Evolutionary conservation across 2,113 vertebrate species (phyloP).

Genomic region (Prunella fulvescens): DNA sequence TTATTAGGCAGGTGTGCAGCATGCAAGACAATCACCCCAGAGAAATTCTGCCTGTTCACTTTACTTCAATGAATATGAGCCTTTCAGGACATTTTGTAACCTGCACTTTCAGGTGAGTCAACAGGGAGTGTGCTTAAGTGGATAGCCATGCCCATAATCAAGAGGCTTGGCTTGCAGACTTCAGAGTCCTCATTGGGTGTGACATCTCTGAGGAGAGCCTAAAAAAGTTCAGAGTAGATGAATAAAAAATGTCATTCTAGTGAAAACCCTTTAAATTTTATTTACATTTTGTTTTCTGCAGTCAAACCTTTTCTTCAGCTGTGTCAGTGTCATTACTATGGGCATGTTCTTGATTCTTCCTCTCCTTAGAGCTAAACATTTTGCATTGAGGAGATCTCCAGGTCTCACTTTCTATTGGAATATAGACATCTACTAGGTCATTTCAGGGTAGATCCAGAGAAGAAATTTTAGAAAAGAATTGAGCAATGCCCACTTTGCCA

Average conservation of each 20-base stretch:
- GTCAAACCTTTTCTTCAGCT: neutral
- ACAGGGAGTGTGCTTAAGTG: slow-evolving; percentile 30
- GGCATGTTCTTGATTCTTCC: neutral
- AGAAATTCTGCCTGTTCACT: neutral
- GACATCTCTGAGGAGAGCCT: neutral
- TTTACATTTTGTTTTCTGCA: neutral
- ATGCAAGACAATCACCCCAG: neutral
- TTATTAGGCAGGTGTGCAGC: neutral
- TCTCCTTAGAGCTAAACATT: neutral
- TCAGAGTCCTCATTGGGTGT: neutral
- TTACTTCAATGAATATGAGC: neutral
- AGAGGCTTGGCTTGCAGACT: neutral
- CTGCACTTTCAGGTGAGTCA: slow-evolving; percentile 44
- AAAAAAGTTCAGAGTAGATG: neutral
- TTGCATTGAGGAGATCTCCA: neutral
- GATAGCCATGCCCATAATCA: neutral
- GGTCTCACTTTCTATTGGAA: neutral
- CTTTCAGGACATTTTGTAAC: neutral
- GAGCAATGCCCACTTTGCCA: neutral
- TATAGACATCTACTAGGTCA: neutral
- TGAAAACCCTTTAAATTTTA: neutral
- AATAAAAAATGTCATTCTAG: neutral
- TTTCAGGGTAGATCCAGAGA: neutral
- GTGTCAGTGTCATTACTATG: neutral
- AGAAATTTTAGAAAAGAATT: neutral